Evolutionary conservation across 2,888 invertebrate species (phyloP).

Genomic region (Caradrina kadenii): DNA sequence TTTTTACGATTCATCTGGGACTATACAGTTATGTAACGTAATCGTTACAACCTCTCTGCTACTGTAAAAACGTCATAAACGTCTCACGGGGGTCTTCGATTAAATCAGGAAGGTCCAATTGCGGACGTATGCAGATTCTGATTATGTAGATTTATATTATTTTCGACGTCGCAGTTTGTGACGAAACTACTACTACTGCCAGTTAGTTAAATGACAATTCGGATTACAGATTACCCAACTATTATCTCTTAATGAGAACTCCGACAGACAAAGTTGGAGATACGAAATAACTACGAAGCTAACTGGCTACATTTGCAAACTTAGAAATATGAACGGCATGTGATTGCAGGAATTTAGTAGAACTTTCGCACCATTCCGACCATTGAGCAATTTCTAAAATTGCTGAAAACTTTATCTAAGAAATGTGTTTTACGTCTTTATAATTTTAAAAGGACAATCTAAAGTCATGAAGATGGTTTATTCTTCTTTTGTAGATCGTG

Average conservation of each 20-base stretch:
- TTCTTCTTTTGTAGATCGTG: neutral
- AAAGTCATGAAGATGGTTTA: neutral
- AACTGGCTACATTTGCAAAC: conserved; percentile 6
- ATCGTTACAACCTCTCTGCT: conserved; percentile 63
- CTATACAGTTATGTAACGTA: conserved; percentile 65
- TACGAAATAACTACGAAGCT: conserved; percentile 11
- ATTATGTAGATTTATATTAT: neutral
- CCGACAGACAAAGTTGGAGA: conserved; percentile 28
- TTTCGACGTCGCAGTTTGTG: conserved; percentile 11
- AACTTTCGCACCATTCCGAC: conserved; percentile 20
- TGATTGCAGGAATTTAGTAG: conserved; percentile 23
- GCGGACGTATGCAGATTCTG: neutral
- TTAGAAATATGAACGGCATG: conserved; percentile 11
- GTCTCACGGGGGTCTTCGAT: conserved; percentile 31
- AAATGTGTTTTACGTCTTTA: neutral
- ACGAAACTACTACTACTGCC: neutral
- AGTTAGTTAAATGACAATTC: conserved; percentile 29
- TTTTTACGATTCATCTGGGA: conserved; percentile 75
- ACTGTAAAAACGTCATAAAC: conserved; percentile 62
- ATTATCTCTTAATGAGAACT: conserved; percentile 28
- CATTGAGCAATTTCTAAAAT: conserved; percentile 19
- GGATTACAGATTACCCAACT: conserved; percentile 30
- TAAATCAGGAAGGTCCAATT: conserved; percentile 2
- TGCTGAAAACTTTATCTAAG: conserved; percentile 7
- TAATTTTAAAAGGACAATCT: neutral